phyloP scores from a whole-genome alignment of 2,113 vertebrate genomes.

The Strix uralensis region DNA sequence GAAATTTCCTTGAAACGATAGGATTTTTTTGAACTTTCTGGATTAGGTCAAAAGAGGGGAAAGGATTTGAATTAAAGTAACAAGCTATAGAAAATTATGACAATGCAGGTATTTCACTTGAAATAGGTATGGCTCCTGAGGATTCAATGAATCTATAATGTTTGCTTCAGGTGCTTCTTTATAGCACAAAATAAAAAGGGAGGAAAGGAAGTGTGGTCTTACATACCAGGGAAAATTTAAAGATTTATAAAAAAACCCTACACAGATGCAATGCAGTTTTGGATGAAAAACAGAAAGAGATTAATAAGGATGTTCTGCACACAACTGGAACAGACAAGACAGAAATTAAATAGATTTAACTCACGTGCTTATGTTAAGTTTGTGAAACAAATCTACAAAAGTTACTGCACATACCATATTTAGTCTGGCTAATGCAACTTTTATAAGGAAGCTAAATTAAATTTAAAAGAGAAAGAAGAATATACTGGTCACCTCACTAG shows the following conservation, averaged over 20 bases:
- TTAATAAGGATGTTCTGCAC: background rate
- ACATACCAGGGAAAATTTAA: background rate
- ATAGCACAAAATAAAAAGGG: conserved; percentile 4
- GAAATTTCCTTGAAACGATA: background rate
- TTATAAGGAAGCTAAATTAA: background rate
- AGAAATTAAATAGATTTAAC: background rate
- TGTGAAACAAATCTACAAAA: background rate
- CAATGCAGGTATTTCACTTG: background rate
- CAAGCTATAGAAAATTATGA: conserved; percentile 26
- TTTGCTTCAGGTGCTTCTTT: conserved; percentile 29
- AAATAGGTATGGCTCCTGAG: background rate
- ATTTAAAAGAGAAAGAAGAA: background rate
- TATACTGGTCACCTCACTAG: background rate
- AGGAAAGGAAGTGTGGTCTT: background rate
- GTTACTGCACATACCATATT: background rate
- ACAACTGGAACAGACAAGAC: background rate
- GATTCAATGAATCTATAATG: conserved; percentile 61
- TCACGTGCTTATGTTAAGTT: background rate
- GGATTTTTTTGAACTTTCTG: background rate
- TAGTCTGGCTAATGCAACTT: background rate
- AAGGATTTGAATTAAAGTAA: conserved; percentile 26
- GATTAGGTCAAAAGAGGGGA: background rate
- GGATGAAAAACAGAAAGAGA: background rate
- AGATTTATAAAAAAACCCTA: background rate
- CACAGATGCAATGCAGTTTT: background rate